Conservation (phyloP, 2,113 vertebrate genomes). For the Nerophis lumbriciformis region DNA sequence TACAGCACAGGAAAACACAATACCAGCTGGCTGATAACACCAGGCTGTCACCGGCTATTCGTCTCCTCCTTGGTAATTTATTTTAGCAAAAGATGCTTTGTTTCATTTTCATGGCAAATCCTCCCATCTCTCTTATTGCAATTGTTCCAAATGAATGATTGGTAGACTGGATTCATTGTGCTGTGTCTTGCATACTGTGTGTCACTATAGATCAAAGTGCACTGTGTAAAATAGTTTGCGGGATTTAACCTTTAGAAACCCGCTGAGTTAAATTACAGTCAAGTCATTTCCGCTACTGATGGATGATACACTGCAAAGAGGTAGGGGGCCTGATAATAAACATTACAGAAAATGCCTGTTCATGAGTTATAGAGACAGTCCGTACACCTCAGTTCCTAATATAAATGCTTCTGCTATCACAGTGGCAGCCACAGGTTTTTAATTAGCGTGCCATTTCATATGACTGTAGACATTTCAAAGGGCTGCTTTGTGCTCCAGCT, state of each 20-base stretch:
- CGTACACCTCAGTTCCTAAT: constrained; percentile 57
- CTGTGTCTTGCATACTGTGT: constrained; percentile 2
- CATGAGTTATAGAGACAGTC: constrained; percentile 60
- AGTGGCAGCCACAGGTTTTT: constrained; percentile 82
- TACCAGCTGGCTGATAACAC: constrained; percentile 72
- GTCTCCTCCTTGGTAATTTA: constrained; percentile 12
- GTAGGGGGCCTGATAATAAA: constrained; percentile 66
- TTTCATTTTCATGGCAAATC: background rate
- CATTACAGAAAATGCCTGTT: constrained; percentile 58
- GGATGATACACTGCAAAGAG: constrained; percentile 66
- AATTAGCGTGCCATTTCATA: constrained; percentile 87
- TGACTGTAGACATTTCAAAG: constrained; percentile 90
- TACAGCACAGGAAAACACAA: constrained; percentile 61
- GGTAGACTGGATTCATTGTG: constrained; percentile 53
- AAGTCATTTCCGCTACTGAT: constrained; percentile 65
- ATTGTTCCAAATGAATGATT: constrained; percentile 48
- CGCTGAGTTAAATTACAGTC: constrained; percentile 68
- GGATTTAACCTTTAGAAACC: constrained; percentile 73
- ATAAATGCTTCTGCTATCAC: constrained; percentile 79
- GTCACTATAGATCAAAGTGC: constrained; percentile 70
- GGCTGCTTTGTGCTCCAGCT: constrained; percentile 84
- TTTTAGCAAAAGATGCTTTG: constrained; percentile 25
- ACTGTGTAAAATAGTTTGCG: constrained; percentile 60
- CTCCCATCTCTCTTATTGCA: background rate
- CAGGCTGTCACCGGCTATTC: constrained; percentile 49